Percentiles rank a stretch among this genome's conserved stretches.
Evolutionary conservation across 2,113 vertebrate species (phyloP).

Genomic region (Chionis minor): DNA sequence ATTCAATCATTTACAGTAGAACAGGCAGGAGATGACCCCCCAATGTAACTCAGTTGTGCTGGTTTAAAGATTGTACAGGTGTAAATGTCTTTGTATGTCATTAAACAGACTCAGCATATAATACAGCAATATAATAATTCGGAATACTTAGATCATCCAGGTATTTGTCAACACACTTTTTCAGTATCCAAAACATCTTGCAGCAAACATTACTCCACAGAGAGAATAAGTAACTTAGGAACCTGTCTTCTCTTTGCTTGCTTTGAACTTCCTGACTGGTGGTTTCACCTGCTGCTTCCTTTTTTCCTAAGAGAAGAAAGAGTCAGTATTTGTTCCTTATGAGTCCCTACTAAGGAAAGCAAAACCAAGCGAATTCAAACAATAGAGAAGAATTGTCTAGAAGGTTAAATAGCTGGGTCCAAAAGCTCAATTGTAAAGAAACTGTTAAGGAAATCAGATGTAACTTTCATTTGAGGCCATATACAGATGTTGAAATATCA

Average conservation of each 20-base stretch:
- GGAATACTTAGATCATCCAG: neutral
- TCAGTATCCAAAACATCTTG: neutral
- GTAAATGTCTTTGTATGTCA: neutral
- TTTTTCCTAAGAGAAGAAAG: neutral
- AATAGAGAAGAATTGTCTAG: neutral
- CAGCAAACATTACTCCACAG: neutral
- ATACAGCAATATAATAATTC: neutral
- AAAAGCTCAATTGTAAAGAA: neutral
- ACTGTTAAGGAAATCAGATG: neutral
- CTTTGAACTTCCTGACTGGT: neutral
- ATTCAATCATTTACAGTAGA: neutral
- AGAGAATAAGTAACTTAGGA: neutral
- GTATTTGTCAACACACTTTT: neutral
- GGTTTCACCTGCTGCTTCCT: neutral
- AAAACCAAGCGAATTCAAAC: neutral
- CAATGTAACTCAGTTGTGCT: neutral
- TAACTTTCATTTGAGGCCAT: neutral
- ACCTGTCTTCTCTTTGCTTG: neutral
- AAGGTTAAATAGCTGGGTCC: neutral
- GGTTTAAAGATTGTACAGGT: neutral
- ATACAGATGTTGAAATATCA: neutral
- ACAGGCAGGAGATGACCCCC: neutral
- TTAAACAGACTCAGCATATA: neutral
- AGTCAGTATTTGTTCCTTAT: neutral
- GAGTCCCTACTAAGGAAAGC: neutral